These are phyloP conservation scores for Polyergus mexicanus DNA, from an alignment of 1,140 invertebrate species.

Conservation along the genomic window DNA sequence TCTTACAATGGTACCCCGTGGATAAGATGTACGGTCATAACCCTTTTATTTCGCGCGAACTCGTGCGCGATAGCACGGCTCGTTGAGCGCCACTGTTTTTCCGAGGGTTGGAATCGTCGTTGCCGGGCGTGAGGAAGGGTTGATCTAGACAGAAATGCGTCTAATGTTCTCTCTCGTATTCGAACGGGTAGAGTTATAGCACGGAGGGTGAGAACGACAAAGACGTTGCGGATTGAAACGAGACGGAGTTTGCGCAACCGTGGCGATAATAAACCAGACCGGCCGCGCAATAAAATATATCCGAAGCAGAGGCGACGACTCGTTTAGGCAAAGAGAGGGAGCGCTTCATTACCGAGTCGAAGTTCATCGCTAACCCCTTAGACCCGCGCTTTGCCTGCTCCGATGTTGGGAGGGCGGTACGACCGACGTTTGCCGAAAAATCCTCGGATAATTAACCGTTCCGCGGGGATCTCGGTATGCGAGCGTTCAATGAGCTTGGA, in stretches of 20 bases:
- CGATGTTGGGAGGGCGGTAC: slow-evolving; percentile 56
- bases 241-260: slow-evolving; percentile 66
- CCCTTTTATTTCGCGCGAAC: slow-evolving; percentile 78
- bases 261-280: slow-evolving; percentile 85
- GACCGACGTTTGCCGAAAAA: slow-evolving; percentile 77
- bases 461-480: slow-evolving; percentile 78
- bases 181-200: slow-evolving; percentile 36
- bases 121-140: slow-evolving; percentile 81
- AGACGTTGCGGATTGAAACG: slow-evolving; percentile 52
- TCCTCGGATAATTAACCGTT: slow-evolving; percentile 84
- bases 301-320: slow-evolving; percentile 85
- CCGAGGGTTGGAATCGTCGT: slow-evolving; percentile 78
- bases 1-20: slow-evolving; percentile 19
- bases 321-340: slow-evolving; percentile 78
- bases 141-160: slow-evolving; percentile 76
- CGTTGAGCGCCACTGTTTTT: slow-evolving; percentile 84
- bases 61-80: slow-evolving; percentile 80
- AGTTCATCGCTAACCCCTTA: slow-evolving; percentile 85
- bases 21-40: slow-evolving; percentile 65
- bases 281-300: slow-evolving; percentile 86
- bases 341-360: slow-evolving; percentile 85
- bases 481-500: slow-evolving; percentile 70
- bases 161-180: slow-evolving; percentile 48
- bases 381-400: slow-evolving; percentile 52
- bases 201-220: slow-evolving; percentile 14